These are phyloP conservation scores for Atlantisia rogersi DNA, from an alignment of 2,113 vertebrate genomes.

Conservation along the genomic window DNA sequence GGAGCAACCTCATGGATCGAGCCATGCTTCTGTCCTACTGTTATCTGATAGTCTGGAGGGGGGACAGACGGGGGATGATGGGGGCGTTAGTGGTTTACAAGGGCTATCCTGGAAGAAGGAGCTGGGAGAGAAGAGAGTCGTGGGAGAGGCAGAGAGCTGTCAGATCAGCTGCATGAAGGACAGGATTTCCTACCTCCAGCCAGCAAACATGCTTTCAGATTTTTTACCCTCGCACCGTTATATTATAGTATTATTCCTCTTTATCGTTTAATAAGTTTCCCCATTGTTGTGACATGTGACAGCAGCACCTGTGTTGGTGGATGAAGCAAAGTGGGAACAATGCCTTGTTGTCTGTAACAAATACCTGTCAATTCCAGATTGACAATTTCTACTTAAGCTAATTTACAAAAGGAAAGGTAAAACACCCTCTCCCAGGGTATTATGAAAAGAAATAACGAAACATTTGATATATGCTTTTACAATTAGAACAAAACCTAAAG, in stretches of 20 bases:
- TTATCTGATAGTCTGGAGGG: background rate
- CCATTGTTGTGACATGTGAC: conserved; percentile 71
- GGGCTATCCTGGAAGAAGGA: background rate
- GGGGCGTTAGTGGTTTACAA: background rate
- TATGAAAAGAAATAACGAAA: conserved; percentile 74
- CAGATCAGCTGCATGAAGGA: background rate
- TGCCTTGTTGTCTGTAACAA: conserved; percentile 74
- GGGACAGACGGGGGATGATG: background rate
- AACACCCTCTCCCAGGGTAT: conserved; percentile 58
- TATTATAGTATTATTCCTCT: conserved; percentile 29
- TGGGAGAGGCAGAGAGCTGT: background rate
- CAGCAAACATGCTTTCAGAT: background rate
- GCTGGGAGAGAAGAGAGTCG: background rate
- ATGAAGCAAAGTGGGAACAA: conserved; percentile 50
- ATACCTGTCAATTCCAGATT: conserved; percentile 72
- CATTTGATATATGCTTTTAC: conserved; percentile 71
- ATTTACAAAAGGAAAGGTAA: conserved; percentile 62
- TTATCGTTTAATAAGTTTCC: conserved; percentile 46
- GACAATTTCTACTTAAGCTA: conserved; percentile 75
- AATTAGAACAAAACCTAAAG: conserved; percentile 72
- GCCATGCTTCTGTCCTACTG: background rate
- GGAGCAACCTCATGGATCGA: fast-evolving
- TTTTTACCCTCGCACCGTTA: background rate
- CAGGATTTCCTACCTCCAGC: background rate
- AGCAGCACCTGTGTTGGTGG: conserved; percentile 36